A percentile compares a stretch with the other conserved stretches of the same genome.
These are phyloP conservation scores for Barbus barbus DNA, from an alignment of 2,113 vertebrate genomes.

Conservation along the genomic window DNA sequence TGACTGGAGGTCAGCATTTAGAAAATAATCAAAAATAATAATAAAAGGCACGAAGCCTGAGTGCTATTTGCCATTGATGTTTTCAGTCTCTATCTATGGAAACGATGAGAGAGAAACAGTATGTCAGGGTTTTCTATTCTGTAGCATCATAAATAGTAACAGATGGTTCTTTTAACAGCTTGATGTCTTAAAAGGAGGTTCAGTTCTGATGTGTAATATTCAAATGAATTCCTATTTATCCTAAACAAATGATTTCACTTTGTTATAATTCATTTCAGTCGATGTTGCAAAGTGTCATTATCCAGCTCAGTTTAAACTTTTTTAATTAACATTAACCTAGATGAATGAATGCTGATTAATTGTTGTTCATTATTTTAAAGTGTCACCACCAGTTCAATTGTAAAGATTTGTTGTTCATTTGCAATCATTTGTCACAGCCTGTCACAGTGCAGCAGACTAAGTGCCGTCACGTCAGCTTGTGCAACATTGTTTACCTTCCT, in stretches of 20 bases:
- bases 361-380: neutral
- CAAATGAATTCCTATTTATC: too few relatives aligned
- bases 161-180: too few relatives aligned
- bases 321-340: too few relatives aligned
- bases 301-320: too few relatives aligned
- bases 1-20: neutral
- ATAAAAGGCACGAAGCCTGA: neutral
- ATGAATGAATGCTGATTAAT: neutral
- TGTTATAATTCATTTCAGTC: too few relatives aligned
- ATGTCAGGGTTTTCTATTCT: too few relatives aligned
- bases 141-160: too few relatives aligned
- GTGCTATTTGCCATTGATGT: neutral
- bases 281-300: too few relatives aligned
- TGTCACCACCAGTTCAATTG: neutral
- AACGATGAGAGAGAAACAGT: too few relatives aligned
- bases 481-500: constrained; percentile 22
- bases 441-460: neutral
- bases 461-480: neutral
- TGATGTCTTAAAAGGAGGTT: too few relatives aligned
- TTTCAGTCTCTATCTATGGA: neutral
- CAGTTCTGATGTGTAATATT: too few relatives aligned
- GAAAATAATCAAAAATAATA: neutral
- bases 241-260: too few relatives aligned
- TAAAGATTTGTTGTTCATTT: neutral
- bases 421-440: constrained; percentile 33